Base-by-base conservation (phyloP, 2,888 invertebrate genomes). In the Microchrysa polita region DNA sequence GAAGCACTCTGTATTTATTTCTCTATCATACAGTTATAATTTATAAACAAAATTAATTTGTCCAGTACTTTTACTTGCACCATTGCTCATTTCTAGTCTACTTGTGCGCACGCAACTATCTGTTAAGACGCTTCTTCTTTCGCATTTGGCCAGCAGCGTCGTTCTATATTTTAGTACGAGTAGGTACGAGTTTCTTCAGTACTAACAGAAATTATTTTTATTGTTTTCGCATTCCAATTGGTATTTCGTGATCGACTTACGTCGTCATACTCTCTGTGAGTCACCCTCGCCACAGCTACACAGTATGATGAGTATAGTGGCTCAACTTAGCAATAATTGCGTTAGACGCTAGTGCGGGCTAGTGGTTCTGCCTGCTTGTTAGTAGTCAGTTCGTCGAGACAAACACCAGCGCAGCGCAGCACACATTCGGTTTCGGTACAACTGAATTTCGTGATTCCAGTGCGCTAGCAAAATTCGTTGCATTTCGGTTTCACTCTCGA, bases 191-290 rank as follows among this genome's bases (percentile, higher is more conserved):
- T n/a, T n/a, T 20, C 16, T 20, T 55, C n/a, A n/a, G n/a, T n/a
- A n/a, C n/a, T n/a, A n/a, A n/a, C n/a, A n/a, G n/a, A n/a, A 55
- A 55, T 55, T 55, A 55, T 20, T 40, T 18, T 34, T 34, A 67
- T 67, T 55, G 55, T 69, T 57, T 69, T 69, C 69, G 69, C 69
- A 69, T 69, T 57, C 69, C 69, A 57, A 69, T 69, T 69, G 69
- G 55, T 55, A 55, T 55, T 69, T 69, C 53, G 55, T 34, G 67
- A 67, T 52, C 27, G 53, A 10, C 57, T 69, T n/a, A n/a, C n/a
- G n/a, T n/a, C 53, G 27, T 2, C 27, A 34, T n/a, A n/a, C n/a
- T n/a, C 27, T 34, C 27, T 34, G 27, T 34, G 27, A 67, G 27
- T 67, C 67, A 67, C 53, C 67, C 67, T 27, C 67, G 34, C 53